Evolutionary conservation across 2,797 vertebrate species (phyloP), one percentile per base, ranked within the genome.

Genomic region (Australoheros facetus): DNA sequence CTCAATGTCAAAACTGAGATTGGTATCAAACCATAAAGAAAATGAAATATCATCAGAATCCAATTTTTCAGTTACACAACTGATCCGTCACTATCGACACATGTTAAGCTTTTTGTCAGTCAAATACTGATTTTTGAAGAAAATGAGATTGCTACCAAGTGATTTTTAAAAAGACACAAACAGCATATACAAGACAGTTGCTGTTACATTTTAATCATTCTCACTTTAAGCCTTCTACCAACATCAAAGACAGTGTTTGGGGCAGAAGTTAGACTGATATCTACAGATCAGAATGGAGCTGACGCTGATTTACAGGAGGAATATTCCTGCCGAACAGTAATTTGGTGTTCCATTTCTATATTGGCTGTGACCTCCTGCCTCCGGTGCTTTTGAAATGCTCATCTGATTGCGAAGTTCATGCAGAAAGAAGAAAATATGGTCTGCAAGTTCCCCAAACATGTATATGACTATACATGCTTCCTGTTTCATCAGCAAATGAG

Each of bases 181-280:
- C 23, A 11, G 54, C 11, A 13, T 71, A 71, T 59, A 53, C 53
- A 78, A 82, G 70, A 37, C 77, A 16, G 39, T 42, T 45, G 64
- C 74, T 77, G 78, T 78, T 86, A 83, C 26, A 85, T 90, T 88
- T 89, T 84, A 88, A 90, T 93, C 77, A 86, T 45, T 85, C 30
- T 59, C 42, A 56, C 83, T 90, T 81, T 79, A 86, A 87, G 78
- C 79, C 75, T 72, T 82, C 37, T 75, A 60, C 55, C 64, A 57
- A 86, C 88, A 93, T 94, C 92, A 94, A 92, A 93, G 86, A 70
- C 66, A 23, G 62, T 58, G 66, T 81, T 81, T 70, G 78, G 79
- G 83, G 77, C 80, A 88, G 74, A 85, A 88, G 85, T 88, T 80
- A 87, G 66, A 76, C 11, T 37, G 83, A 83, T 91, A 86, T 30